Conservation (phyloP, 2,113 vertebrate genomes). For the Corynorhinus townsendii region DNA sequence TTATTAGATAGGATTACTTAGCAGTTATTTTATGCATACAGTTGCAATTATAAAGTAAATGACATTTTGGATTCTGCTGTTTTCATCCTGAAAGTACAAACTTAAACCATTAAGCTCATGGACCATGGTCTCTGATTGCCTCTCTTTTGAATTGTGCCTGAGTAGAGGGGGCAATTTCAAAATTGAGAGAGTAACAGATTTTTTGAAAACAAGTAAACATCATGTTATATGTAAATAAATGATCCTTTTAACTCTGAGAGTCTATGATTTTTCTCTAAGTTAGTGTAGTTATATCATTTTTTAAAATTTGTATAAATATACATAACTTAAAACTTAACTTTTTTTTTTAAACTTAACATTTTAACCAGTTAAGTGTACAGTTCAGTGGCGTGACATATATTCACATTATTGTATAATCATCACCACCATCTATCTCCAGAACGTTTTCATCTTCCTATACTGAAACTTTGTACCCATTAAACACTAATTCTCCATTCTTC, state of each 20-base stretch:
- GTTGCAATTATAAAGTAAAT: neutral
- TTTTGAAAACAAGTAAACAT: neutral
- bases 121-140: neutral
- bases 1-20: neutral
- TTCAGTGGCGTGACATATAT: neutral
- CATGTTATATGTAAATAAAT: neutral
- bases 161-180: neutral
- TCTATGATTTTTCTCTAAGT: neutral
- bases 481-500: neutral
- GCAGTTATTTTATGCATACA: neutral
- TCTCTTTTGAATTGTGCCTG: neutral
- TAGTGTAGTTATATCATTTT: neutral
- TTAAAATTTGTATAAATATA: neutral
- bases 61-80: constrained; percentile 18
- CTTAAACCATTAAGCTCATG: neutral
- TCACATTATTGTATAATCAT: neutral
- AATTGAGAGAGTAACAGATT: constrained; percentile 11
- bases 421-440: neutral
- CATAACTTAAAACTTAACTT: neutral
- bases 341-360: neutral
- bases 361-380: neutral
- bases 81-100: constrained; percentile 27
- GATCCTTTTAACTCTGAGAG: neutral
- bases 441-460: neutral
- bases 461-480: neutral